Percentiles rank a stretch among this genome's conserved stretches.
Evolutionary conservation across 1,140 invertebrate genomes (phyloP).

Genomic region (Geopemphigus sp.): DNA sequence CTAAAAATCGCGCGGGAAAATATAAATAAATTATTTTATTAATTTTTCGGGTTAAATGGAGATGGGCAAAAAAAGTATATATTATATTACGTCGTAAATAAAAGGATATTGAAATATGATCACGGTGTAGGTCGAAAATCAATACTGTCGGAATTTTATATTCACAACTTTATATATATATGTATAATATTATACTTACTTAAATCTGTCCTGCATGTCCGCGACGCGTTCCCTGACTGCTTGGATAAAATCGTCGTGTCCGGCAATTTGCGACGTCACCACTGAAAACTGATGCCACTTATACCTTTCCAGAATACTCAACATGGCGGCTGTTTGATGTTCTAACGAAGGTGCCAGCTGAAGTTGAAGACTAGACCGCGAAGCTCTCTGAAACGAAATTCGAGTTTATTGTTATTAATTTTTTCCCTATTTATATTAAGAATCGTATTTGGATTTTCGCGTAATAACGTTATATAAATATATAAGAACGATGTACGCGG

Average conservation of each 20-base stretch:
- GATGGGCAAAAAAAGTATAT: too few relatives aligned
- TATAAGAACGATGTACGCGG: background rate
- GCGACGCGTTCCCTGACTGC: constrained; percentile 82
- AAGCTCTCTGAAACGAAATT: constrained; percentile 63
- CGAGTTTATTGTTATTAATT: background rate
- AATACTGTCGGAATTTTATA: background rate
- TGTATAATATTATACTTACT: constrained; percentile 55
- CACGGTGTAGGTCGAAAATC: background rate
- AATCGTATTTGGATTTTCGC: background rate
- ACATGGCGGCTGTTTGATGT: constrained; percentile 90
- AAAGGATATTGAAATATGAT: too few relatives aligned
- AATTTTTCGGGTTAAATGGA: too few relatives aligned
- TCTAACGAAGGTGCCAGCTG: constrained; percentile 90
- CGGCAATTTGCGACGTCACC: constrained; percentile 88
- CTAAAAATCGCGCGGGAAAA: too few relatives aligned
- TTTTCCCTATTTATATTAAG: background rate
- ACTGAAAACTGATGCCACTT: constrained; percentile 96
- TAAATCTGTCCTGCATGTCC: constrained; percentile 81
- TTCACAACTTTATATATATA: too few relatives aligned
- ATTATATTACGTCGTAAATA: too few relatives aligned
- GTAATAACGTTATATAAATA: background rate
- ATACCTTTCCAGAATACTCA: constrained; percentile 88
- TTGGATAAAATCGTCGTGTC: constrained; percentile 92
- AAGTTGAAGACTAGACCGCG: constrained; percentile 78
- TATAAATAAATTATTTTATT: too few relatives aligned